A percentile compares a stretch with the other conserved stretches of the same genome.
phyloP scores from a whole-genome alignment of 1,140 invertebrate genomes.

The Monochamus saltuarius region DNA sequence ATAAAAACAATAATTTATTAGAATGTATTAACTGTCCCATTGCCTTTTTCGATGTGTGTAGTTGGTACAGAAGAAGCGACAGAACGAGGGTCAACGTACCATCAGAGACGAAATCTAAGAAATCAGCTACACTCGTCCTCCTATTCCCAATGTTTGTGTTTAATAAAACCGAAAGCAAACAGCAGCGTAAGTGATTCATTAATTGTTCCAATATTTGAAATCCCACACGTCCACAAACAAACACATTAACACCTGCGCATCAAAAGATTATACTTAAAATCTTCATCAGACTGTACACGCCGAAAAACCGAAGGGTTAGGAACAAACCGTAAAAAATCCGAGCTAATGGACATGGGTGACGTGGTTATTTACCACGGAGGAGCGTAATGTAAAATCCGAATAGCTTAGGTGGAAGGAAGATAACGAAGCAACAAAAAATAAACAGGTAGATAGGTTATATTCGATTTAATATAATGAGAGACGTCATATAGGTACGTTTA shows the following conservation, averaged over 20 bases:
- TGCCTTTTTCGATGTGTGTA: too few species aligned
- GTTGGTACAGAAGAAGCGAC: too few species aligned
- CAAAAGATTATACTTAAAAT: slow-evolving; percentile 17
- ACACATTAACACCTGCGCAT: slow-evolving; percentile 16
- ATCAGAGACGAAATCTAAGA: too few species aligned
- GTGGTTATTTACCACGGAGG: slow-evolving; percentile 28
- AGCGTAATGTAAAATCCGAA: slow-evolving; percentile 12
- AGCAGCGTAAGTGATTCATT: too few species aligned
- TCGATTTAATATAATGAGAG: slow-evolving; percentile 28
- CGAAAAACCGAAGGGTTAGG: slow-evolving; percentile 28
- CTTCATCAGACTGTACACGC: slow-evolving; percentile 26
- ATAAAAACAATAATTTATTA: too few species aligned
- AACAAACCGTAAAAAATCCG: slow-evolving; percentile 32
- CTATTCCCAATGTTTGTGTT: too few species aligned
- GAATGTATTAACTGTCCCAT: too few species aligned
- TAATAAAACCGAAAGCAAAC: too few species aligned
- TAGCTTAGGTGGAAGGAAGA: slow-evolving; percentile 18
- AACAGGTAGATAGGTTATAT: slow-evolving; percentile 31
- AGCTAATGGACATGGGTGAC: slow-evolving; percentile 29
- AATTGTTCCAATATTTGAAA: too few species aligned
- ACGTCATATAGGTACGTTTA: slow-evolving; percentile 15
- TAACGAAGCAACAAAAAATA: slow-evolving; percentile 29
- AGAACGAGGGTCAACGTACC: too few species aligned
- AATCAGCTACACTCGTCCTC: too few species aligned
- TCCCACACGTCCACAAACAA: too few species aligned